Percentiles rank a stretch among this genome's conserved stretches.
Evolutionary conservation across 2,888 invertebrate genomes (phyloP).

Genomic region (Panorpa germanica): DNA sequence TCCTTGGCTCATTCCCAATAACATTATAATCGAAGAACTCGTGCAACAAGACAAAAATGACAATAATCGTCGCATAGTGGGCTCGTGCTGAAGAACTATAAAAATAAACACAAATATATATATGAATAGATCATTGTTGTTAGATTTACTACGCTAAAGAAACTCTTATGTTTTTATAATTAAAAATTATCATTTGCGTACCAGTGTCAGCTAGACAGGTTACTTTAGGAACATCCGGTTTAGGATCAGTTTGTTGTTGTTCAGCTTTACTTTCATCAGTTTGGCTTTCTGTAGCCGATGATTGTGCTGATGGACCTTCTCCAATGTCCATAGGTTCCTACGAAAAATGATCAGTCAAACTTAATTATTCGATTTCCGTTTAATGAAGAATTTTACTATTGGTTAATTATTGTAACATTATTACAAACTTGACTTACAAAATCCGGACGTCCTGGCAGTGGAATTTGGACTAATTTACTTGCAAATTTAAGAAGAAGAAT

Average conservation of each 20-base stretch:
- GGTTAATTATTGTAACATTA: conserved; percentile 6
- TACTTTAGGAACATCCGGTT: conserved; percentile 28
- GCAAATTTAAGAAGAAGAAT: conserved; percentile 52
- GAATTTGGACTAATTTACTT: conserved; percentile 38
- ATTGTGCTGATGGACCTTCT: conserved; percentile 21
- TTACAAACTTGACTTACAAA: conserved; percentile 25
- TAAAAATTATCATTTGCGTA: conserved; percentile 16
- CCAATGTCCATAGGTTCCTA: conserved; percentile 26
- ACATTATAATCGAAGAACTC: conserved; percentile 47
- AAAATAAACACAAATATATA: conserved; percentile 11
- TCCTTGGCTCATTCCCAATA: conserved; percentile 30
- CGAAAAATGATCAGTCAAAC: conserved; percentile 13
- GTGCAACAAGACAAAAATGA: conserved; percentile 61
- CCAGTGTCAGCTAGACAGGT: conserved; percentile 62
- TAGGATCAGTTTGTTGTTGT: conserved; percentile 22
- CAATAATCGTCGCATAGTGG: conserved; percentile 68
- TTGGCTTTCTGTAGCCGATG: conserved; percentile 29
- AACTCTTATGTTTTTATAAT: conserved; percentile 12
- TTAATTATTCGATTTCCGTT: no score
- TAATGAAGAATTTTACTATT: conserved; percentile 7
- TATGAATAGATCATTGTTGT: conserved; percentile 5
- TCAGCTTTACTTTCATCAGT: conserved; percentile 76
- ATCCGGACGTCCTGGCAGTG: conserved; percentile 31
- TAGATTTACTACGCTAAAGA: conserved; percentile 1
- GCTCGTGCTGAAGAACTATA: conserved; percentile 50